Evolutionary conservation across 2,888 invertebrate genomes (phyloP).

Genomic region (Sialis fuliginosa): DNA sequence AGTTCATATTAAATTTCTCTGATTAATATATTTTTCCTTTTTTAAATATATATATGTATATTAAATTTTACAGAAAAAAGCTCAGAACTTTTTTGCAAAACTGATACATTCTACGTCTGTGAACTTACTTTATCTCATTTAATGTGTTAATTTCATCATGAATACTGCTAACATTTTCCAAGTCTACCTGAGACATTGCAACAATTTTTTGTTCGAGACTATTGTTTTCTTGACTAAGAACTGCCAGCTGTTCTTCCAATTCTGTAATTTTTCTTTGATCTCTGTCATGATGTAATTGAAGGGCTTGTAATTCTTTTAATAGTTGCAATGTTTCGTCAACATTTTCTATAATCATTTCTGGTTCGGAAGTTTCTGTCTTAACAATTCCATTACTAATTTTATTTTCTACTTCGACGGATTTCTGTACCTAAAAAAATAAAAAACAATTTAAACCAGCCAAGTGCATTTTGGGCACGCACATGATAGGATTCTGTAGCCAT

Average conservation of each 20-base stretch:
- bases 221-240: conserved; percentile 50
- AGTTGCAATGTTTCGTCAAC: conserved; percentile 29
- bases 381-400: too few relatives aligned
- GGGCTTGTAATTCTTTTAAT: conserved; percentile 52
- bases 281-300: conserved; percentile 44
- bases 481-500: too few relatives aligned
- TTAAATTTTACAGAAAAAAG: too few relatives aligned
- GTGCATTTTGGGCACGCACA: too few relatives aligned
- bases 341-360: background rate
- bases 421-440: background rate
- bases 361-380: too few relatives aligned
- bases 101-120: too few relatives aligned
- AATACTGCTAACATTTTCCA: conserved; percentile 62
- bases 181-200: conserved; percentile 40
- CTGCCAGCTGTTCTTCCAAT: conserved; percentile 58
- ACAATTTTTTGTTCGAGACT: conserved; percentile 50
- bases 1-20: too few relatives aligned
- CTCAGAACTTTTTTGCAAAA: too few relatives aligned
- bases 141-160: conserved; percentile 70
- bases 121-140: conserved; percentile 71
- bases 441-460: background rate
- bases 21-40: too few relatives aligned
- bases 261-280: conserved; percentile 58
- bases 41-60: too few relatives aligned
- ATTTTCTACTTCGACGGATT: background rate